Evolutionary conservation across 1,140 invertebrate genomes (phyloP).

Genomic region (Drosophila triauraria): DNA sequence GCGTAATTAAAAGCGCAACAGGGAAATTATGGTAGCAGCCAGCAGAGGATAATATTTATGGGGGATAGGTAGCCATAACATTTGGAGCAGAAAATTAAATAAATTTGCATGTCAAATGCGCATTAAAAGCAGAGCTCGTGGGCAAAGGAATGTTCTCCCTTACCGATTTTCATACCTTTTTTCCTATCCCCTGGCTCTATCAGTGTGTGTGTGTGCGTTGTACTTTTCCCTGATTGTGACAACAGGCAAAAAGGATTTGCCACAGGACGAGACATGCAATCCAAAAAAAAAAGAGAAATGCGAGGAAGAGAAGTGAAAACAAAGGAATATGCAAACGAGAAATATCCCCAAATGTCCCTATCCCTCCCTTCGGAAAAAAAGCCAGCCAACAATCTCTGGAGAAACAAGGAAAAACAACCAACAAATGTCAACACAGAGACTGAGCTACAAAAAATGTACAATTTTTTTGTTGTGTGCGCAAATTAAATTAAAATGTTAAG

Average conservation of each 20-base stretch:
- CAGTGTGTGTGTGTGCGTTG: constrained; percentile 4
- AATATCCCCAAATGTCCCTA: constrained; percentile 12
- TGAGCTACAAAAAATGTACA: constrained; percentile 31
- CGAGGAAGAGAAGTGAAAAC: constrained; percentile 32
- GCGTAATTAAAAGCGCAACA: constrained; percentile 79
- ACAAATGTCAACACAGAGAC: constrained; percentile 51
- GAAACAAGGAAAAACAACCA: constrained; percentile 41
- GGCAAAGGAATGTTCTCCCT: constrained; percentile 17
- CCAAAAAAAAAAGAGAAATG: constrained; percentile 22
- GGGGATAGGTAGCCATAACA: constrained; percentile 37
- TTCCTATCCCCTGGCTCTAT: not conserved
- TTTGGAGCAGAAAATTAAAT: constrained; percentile 82
- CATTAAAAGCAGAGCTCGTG: constrained; percentile 62
- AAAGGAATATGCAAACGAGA: constrained; percentile 56
- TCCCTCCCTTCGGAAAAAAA: not conserved
- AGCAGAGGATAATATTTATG: constrained; percentile 12
- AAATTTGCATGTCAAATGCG: constrained; percentile 83
- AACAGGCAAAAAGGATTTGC: constrained; percentile 70
- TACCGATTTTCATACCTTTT: constrained; percentile 3
- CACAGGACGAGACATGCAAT: constrained; percentile 48
- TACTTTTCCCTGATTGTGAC: constrained; percentile 64
- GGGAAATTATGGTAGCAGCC: constrained; percentile 15
- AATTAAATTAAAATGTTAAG: constrained; percentile 83
- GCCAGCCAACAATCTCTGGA: constrained; percentile 38
- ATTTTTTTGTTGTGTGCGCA: constrained; percentile 52